phyloP scores from a whole-genome alignment of 2,888 invertebrate genomes.

The Taphrorychus bicolor region DNA sequence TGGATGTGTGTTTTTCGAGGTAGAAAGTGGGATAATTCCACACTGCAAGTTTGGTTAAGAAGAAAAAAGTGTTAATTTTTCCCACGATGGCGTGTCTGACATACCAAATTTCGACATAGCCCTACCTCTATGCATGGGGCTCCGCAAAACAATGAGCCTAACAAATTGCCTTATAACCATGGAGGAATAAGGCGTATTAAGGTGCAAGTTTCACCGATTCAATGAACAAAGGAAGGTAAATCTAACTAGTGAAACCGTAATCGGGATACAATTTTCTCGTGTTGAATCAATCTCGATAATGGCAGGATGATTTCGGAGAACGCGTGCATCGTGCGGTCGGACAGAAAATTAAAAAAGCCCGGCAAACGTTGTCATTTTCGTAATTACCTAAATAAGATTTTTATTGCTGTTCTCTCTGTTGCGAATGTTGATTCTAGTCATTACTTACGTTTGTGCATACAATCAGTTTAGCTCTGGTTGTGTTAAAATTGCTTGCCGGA shows the following conservation, averaged over 20 bases:
- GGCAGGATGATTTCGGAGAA: conserved; percentile 18
- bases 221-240: conserved; percentile 8
- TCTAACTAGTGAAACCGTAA: conserved; percentile 15
- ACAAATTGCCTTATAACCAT: neutral
- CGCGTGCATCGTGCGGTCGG: conserved; percentile 30
- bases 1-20: too few relatives aligned
- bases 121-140: neutral
- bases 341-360: conserved; percentile 15
- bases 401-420: conserved; percentile 29
- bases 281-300: conserved; percentile 37
- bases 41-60: too few relatives aligned
- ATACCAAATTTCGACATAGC: neutral
- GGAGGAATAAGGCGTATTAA: neutral
- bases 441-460: conserved; percentile 48
- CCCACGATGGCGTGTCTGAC: neutral
- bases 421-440: conserved; percentile 32
- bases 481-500: conserved; percentile 34
- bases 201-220: neutral
- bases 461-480: conserved; percentile 49
- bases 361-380: conserved; percentile 34
- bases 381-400: conserved; percentile 32
- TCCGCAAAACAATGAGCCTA: neutral
- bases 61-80: too few relatives aligned
- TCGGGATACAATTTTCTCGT: conserved; percentile 31
- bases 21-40: too few relatives aligned